phyloP scores from a whole-genome alignment of 2,888 invertebrate genomes.

The Panorpa germanica region DNA sequence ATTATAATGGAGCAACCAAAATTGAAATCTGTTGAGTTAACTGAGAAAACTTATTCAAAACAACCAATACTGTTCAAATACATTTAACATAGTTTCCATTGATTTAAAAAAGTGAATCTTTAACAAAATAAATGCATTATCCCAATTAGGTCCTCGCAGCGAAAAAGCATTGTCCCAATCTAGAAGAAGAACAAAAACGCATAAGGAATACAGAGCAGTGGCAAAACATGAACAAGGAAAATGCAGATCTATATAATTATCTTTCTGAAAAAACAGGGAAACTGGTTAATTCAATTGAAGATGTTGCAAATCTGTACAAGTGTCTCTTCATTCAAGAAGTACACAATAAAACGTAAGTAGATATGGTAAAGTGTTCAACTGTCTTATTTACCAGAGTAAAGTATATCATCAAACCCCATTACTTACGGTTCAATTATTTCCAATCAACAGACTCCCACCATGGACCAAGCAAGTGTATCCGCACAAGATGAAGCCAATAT shows the following conservation, averaged over 20 bases:
- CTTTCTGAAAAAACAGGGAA: slow-evolving; percentile 40
- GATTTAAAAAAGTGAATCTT: too few species aligned
- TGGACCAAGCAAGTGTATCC: slow-evolving; percentile 53
- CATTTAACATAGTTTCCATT: too few species aligned
- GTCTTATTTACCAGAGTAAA: too few species aligned
- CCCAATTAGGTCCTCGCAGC: slow-evolving; percentile 27
- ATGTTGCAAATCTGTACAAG: slow-evolving; percentile 41
- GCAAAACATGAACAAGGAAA: slow-evolving; percentile 31
- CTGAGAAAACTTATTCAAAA: too few species aligned
- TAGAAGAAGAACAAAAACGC: slow-evolving; percentile 31
- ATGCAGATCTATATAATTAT: slow-evolving; percentile 41
- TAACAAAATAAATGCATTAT: too few species aligned
- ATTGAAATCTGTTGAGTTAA: too few species aligned
- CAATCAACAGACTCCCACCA: slow-evolving; percentile 36
- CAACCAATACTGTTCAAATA: too few species aligned
- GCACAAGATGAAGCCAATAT: slow-evolving; percentile 36
- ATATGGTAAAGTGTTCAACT: too few species aligned
- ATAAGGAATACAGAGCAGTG: slow-evolving; percentile 31
- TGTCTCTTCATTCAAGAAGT: slow-evolving; percentile 44
- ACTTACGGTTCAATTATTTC: too few species aligned
- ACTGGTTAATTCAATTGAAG: slow-evolving; percentile 30
- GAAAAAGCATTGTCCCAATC: slow-evolving; percentile 46
- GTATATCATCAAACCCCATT: too few species aligned
- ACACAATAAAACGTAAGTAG: slow-evolving; percentile 33
- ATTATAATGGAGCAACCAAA: too few species aligned